Base-by-base conservation (phyloP, 2,888 invertebrate genomes). In the Iphiclides podalirius region DNA sequence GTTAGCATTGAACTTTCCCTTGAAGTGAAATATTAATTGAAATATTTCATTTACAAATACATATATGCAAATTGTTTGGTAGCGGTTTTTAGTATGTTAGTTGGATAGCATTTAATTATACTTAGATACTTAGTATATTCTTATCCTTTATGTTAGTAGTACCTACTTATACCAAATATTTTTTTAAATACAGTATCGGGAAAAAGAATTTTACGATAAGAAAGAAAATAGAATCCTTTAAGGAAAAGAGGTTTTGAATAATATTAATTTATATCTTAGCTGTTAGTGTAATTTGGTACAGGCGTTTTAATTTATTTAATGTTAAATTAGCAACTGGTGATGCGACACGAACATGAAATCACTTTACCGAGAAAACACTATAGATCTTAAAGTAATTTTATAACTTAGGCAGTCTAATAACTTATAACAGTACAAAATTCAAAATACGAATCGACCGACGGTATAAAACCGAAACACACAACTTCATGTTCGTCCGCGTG, bases 401-500 rank as follows among this genome's bases (percentile, higher is more conserved):
- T n/a, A n/a, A n/a, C n/a, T n/a, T n/a, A n/a, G n/a, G n/a, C n/a
- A n/a, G n/a, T n/a, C n/a, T n/a, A n/a, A n/a, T n/a, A n/a, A n/a
- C n/a, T n/a, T n/a, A n/a, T n/a, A n/a, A n/a, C n/a, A n/a, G n/a
- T n/a, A n/a, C n/a, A n/a, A n/a, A n/a, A n/a, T n/a, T n/a, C n/a
- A n/a, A n/a, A n/a, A n/a, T n/a, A n/a, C n/a, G n/a, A n/a, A n/a
- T n/a, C n/a, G n/a, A n/a, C n/a, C n/a, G n/a, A n/a, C n/a, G n/a
- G n/a, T n/a, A n/a, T n/a, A n/a, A n/a, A n/a, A n/a, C n/a, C n/a
- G n/a, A n/a, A 9, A 9, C 45, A 26, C 2, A n/a, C 7, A 20
- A 43, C 14, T 43, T 46, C 23, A 41, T 46, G 36, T 61, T 63
- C 61, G 28, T 20, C 6, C 20, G 20, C 2, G 2, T 2, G 28